Evolutionary conservation across 2,888 invertebrate species (phyloP).

Genomic region (Meiosimyza decipiens): DNA sequence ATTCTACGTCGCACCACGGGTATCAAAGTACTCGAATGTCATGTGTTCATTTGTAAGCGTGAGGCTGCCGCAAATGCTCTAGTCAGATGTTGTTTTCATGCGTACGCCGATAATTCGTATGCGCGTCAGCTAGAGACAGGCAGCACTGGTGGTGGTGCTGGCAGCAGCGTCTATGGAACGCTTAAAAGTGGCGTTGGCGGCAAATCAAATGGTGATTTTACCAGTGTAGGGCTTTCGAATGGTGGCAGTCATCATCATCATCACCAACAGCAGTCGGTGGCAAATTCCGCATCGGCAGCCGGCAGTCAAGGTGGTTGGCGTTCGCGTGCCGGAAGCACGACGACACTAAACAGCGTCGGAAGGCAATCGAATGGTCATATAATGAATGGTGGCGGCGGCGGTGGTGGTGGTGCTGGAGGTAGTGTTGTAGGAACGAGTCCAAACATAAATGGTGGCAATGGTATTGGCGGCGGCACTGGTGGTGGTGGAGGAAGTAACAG

Average conservation of each 20-base stretch:
- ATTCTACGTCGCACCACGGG: conserved; percentile 95
- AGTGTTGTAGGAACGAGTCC: conserved; percentile 46
- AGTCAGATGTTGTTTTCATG: conserved; percentile 96
- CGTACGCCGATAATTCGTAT: conserved; percentile 95
- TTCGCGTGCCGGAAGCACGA: conserved; percentile 71
- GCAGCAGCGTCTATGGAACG: conserved; percentile 70
- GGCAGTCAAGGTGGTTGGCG: conserved; percentile 68
- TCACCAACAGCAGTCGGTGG: conserved; percentile 37
- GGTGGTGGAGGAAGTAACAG: conserved; percentile 55
- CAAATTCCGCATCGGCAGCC: conserved; percentile 45
- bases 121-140: conserved; percentile 83
- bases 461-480: conserved; percentile 26
- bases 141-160: conserved; percentile 65
- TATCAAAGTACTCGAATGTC: conserved; percentile 98
- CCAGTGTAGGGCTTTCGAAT: conserved; percentile 55
- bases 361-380: conserved; percentile 65
- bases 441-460: conserved; percentile 46
- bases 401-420: conserved; percentile 31
- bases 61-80: conserved; percentile 98
- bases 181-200: conserved; percentile 65
- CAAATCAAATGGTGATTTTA: conserved; percentile 65
- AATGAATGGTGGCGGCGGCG: conserved; percentile 51
- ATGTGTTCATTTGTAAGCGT: conserved; percentile 97
- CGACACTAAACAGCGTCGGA: conserved; percentile 72
- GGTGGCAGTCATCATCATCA: conserved; percentile 56